A percentile compares a stretch with the other conserved stretches of the same genome.
phyloP scores from a whole-genome alignment of 92 coral and sea anemone species.

The Bergia puertoricense region DNA sequence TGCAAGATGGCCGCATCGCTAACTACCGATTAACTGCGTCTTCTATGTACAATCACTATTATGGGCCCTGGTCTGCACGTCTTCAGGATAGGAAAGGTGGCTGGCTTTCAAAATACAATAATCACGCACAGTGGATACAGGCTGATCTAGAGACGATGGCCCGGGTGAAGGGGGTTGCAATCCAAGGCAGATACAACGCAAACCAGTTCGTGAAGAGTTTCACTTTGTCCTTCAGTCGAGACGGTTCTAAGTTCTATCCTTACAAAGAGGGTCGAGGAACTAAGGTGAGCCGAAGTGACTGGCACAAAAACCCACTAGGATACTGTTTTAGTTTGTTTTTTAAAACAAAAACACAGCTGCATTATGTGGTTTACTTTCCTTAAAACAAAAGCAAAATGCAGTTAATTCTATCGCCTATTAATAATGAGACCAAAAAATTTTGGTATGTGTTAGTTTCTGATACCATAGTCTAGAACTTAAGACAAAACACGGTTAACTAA shows the following conservation, averaged over 20 bases:
- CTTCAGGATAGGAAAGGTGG: constrained; percentile 66
- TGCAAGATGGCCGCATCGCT: constrained; percentile 63
- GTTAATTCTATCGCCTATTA: too few relatives aligned
- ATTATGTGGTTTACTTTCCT: too few relatives aligned
- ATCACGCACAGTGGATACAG: constrained; percentile 59
- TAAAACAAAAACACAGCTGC: too few relatives aligned
- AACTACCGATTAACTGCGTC: constrained; percentile 60
- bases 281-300: too few relatives aligned
- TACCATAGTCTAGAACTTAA: too few relatives aligned
- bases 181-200: constrained; percentile 32
- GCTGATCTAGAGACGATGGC: constrained; percentile 58
- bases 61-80: constrained; percentile 65
- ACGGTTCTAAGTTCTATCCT: constrained; percentile 1
- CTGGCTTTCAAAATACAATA: constrained; percentile 54
- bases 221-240: constrained; percentile 1
- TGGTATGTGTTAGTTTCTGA: too few relatives aligned
- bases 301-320: too few relatives aligned
- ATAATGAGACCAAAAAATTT: too few relatives aligned
- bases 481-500: too few relatives aligned
- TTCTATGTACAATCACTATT: constrained; percentile 59
- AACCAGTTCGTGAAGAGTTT: constrained; percentile 39
- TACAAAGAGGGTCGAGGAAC: constrained; percentile 43
- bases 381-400: too few relatives aligned
- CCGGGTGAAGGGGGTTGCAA: constrained; percentile 23
- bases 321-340: too few relatives aligned